Evolutionary conservation across 2,888 invertebrate species (phyloP).

Genomic region (Ceraclea dissimilis): DNA sequence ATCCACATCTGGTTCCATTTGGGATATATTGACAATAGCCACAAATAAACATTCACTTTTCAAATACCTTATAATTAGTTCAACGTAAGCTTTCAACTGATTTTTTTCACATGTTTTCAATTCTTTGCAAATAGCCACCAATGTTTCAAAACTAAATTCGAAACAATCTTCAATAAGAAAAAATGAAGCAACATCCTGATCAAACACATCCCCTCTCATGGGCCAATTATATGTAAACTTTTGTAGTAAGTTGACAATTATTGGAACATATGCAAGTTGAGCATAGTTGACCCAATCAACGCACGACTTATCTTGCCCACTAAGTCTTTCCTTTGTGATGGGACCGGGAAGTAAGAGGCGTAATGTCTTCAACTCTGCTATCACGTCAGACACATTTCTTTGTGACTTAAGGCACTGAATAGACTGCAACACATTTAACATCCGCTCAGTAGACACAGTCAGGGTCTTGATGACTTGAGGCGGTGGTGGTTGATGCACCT

Average conservation of each 20-base stretch:
- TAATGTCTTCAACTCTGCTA: slow-evolving; percentile 7
- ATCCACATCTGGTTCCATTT: slow-evolving; percentile 27
- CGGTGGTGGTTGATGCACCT: slow-evolving; percentile 19
- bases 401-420: slow-evolving; percentile 35
- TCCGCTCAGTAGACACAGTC: slow-evolving; percentile 30
- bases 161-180: slow-evolving; percentile 51
- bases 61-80: slow-evolving; percentile 42
- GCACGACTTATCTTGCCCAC: slow-evolving; percentile 41
- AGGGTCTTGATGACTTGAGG: slow-evolving; percentile 18
- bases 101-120: slow-evolving; percentile 38
- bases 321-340: slow-evolving; percentile 59
- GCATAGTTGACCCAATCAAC: slow-evolving; percentile 35
- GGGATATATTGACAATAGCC: slow-evolving; percentile 39
- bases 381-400: slow-evolving; percentile 30
- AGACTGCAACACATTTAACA: slow-evolving; percentile 34
- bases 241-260: slow-evolving; percentile 44
- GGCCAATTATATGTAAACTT: slow-evolving; percentile 55
- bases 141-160: slow-evolving; percentile 40
- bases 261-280: slow-evolving; percentile 40
- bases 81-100: slow-evolving; percentile 35
- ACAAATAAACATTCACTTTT: slow-evolving; percentile 52
- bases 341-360: slow-evolving; percentile 45
- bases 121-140: slow-evolving; percentile 41
- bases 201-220: slow-evolving; percentile 33
- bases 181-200: slow-evolving; percentile 37